phyloP scores from a whole-genome alignment of 2,888 invertebrate species.

The Tipula confusa region DNA sequence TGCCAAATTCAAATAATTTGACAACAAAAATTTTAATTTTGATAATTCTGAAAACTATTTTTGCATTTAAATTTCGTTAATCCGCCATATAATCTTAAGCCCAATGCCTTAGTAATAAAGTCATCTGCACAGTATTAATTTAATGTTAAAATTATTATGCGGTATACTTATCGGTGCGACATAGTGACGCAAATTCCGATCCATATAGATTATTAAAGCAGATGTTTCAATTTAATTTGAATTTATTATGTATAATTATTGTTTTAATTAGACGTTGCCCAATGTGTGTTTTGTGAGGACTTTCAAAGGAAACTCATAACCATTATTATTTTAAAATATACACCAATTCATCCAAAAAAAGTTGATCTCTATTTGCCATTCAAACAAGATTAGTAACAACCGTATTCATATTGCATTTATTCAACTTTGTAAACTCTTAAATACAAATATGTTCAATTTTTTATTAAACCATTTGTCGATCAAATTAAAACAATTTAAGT shows the following conservation, averaged over 20 bases:
- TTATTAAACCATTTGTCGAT: neutral
- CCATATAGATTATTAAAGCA: conserved; percentile 3
- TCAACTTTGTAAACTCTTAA: neutral
- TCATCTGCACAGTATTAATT: neutral
- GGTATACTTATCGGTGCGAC: neutral
- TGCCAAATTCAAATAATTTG: too few relatives aligned
- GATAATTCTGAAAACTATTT: too few relatives aligned
- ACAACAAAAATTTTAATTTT: too few relatives aligned
- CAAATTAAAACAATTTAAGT: neutral
- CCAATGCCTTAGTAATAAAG: neutral
- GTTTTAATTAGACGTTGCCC: neutral
- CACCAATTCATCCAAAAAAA: neutral
- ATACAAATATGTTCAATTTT: neutral
- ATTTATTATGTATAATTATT: too few relatives aligned
- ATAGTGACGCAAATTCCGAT: neutral
- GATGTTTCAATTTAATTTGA: neutral
- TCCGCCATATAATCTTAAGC: neutral
- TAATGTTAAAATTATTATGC: neutral
- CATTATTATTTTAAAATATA: neutral
- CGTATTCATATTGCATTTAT: neutral
- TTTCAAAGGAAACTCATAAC: neutral
- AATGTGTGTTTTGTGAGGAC: neutral
- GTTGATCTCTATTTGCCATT: conserved; percentile 1
- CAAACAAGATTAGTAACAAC: neutral
- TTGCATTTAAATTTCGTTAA: too few relatives aligned